Evolutionary conservation across 2,797 vertebrate species (phyloP).

Genomic region (Hirundo rustica): DNA sequence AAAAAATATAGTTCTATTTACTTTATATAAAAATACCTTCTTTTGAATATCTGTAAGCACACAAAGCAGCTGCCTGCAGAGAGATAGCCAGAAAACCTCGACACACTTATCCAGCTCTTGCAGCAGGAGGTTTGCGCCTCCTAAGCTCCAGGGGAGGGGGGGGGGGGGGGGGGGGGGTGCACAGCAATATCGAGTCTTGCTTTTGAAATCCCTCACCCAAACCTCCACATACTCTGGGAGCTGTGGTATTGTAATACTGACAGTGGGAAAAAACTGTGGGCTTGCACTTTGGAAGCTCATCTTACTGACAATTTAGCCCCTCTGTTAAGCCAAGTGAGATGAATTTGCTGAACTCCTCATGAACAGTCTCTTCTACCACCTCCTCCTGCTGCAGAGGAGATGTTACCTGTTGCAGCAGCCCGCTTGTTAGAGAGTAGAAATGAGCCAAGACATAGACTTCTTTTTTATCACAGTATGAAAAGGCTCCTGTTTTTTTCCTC

Average conservation of each 20-base stretch:
- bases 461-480: neutral
- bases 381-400: neutral
- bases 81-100: neutral
- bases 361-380: neutral
- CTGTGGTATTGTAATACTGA: neutral
- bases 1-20: neutral
- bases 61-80: neutral
- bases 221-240: neutral
- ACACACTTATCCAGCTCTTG: neutral
- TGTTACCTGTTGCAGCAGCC: neutral
- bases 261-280: neutral
- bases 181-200: accelerated
- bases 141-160: too few relatives aligned
- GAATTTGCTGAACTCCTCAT: neutral
- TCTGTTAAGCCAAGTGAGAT: neutral
- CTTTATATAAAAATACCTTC: neutral
- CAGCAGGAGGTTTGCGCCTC: neutral
- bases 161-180: too few relatives aligned
- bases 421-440: neutral
- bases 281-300: neutral
- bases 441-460: neutral
- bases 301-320: neutral
- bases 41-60: neutral
- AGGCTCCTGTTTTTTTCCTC: neutral
- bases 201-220: neutral